Percentiles rank a stretch among this genome's conserved stretches.
These are phyloP conservation scores for Cactoblastis cactorum DNA, from an alignment of 2,888 invertebrate species.

Conservation along the genomic window DNA sequence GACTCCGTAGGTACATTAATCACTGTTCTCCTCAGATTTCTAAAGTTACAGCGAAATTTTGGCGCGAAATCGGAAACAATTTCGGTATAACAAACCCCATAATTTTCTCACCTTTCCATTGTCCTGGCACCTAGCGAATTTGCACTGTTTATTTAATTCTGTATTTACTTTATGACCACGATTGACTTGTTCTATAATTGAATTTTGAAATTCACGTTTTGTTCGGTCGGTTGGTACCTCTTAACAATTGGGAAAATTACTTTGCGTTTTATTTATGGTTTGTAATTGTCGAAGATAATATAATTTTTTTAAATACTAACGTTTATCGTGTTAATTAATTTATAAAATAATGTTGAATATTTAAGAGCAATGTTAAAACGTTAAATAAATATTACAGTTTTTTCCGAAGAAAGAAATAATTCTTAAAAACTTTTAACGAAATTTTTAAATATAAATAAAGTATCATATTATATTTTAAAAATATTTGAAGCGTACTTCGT, in stretches of 20 bases:
- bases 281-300: no score
- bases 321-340: no score
- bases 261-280: background rate
- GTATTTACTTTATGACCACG: conserved; percentile 19
- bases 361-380: no score
- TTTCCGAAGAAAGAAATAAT: no score
- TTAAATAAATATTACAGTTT: no score
- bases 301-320: no score
- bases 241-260: background rate
- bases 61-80: conserved; percentile 64
- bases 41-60: conserved; percentile 52
- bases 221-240: background rate
- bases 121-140: conserved; percentile 30
- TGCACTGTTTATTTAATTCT: conserved; percentile 20
- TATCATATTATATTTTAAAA: no score
- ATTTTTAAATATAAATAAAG: no score
- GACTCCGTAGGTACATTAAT: conserved; percentile 50
- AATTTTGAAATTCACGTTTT: conserved; percentile 24
- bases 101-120: conserved; percentile 62
- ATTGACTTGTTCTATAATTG: conserved; percentile 29
- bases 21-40: conserved; percentile 63
- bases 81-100: conserved; percentile 65
- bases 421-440: no score
- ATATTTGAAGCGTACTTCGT: no score
- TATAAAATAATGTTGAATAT: no score